These are phyloP conservation scores for Prinia subflava DNA, from an alignment of 2,113 vertebrate species.

Conservation along the genomic window DNA sequence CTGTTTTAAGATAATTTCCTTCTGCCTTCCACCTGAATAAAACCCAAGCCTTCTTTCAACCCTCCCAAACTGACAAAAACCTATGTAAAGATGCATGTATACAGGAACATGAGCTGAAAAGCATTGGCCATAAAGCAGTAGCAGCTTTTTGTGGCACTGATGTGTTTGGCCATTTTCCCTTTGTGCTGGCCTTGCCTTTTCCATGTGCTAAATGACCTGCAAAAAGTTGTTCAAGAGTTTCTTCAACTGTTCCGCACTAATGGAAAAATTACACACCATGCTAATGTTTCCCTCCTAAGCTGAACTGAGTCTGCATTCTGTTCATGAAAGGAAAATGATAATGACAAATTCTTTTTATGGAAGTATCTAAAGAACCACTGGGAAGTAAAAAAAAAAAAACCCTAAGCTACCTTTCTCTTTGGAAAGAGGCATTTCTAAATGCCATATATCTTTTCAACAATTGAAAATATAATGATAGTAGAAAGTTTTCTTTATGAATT, in stretches of 20 bases:
- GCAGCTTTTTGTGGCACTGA: not conserved
- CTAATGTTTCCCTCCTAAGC: not conserved
- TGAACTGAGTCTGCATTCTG: not conserved
- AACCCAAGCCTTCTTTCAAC: not conserved
- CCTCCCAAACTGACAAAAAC: not conserved
- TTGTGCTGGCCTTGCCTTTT: not conserved
- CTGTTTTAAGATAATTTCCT: not conserved
- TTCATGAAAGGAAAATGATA: constrained; percentile 28
- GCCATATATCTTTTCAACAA: not conserved
- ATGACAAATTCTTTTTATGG: constrained; percentile 25
- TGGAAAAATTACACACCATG: not conserved
- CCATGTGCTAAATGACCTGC: not conserved
- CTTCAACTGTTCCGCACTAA: not conserved
- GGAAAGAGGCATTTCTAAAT: constrained; percentile 45
- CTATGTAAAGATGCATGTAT: accelerated
- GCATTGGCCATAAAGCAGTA: not conserved
- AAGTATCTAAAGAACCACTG: constrained; percentile 12
- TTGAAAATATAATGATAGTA: constrained; percentile 16
- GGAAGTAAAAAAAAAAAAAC: not conserved
- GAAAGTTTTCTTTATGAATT: constrained; percentile 30
- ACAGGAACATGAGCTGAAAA: not conserved
- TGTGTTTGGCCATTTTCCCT: not conserved
- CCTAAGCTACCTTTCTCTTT: constrained; percentile 4
- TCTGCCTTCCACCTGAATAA: not conserved
- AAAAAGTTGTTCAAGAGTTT: not conserved